These are phyloP conservation scores for Crematogaster levior DNA, from an alignment of 2,888 invertebrate genomes.

Conservation along the genomic window DNA sequence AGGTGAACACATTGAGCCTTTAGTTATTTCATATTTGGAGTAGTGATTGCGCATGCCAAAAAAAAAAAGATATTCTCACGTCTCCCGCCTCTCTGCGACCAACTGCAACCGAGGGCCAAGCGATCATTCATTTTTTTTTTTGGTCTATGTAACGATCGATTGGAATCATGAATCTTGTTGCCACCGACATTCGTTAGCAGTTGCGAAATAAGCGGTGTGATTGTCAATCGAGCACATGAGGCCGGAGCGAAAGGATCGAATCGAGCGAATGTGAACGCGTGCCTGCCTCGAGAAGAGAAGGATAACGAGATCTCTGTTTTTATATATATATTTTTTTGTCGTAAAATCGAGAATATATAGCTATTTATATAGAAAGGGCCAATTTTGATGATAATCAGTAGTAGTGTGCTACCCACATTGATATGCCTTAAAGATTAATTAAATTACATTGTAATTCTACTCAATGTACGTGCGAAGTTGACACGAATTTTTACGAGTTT, in stretches of 20 bases:
- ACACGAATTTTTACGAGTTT: constrained; percentile 85
- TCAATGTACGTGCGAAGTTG: constrained; percentile 82
- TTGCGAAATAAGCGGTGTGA: constrained; percentile 65
- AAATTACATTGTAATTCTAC: constrained; percentile 73
- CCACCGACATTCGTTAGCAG: constrained; percentile 74
- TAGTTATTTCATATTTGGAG: constrained; percentile 85
- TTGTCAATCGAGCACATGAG: constrained; percentile 69
- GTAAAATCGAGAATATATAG: constrained; percentile 62
- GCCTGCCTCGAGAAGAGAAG: constrained; percentile 61
- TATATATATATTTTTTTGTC: constrained; percentile 48
- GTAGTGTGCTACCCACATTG: constrained; percentile 78
- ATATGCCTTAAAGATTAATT: constrained; percentile 75
- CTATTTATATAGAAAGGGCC: constrained; percentile 69
- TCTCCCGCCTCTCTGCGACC: constrained; percentile 85
- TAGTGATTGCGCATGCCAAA: constrained; percentile 85
- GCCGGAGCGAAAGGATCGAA: constrained; percentile 67
- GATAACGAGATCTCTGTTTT: constrained; percentile 56
- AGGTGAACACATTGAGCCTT: constrained; percentile 82
- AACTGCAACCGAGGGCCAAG: constrained; percentile 83
- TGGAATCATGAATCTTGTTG: constrained; percentile 69
- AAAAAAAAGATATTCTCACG: constrained; percentile 84
- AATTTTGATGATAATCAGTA: constrained; percentile 76
- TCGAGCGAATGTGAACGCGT: constrained; percentile 68
- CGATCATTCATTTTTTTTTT: constrained; percentile 68
- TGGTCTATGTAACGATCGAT: constrained; percentile 72